Evolutionary conservation across 2,888 invertebrate species (phyloP).

Genomic region (Heliconius aoede): DNA sequence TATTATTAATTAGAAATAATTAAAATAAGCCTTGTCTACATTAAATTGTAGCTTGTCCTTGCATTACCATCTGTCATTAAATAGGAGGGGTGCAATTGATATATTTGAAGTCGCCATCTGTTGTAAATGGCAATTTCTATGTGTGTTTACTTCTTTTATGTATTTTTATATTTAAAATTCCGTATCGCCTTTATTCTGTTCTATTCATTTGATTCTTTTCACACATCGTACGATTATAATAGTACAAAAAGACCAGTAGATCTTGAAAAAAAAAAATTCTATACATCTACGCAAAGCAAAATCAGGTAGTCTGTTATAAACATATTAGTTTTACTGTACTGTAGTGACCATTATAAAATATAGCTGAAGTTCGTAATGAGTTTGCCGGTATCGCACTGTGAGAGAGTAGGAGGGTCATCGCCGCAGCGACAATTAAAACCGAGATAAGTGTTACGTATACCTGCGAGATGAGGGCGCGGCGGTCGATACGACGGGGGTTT

Average conservation of each 20-base stretch:
- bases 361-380: conserved; percentile 29
- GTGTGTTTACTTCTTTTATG: background rate
- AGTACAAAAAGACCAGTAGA: no score
- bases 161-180: background rate
- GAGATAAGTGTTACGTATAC: conserved; percentile 83
- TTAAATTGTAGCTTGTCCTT: conserved; percentile 2
- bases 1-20: background rate
- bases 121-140: conserved; percentile 15
- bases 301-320: background rate
- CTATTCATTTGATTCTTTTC: background rate
- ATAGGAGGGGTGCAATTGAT: conserved; percentile 19
- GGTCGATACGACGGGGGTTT: conserved; percentile 75
- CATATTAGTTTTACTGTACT: background rate
- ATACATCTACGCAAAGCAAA: background rate
- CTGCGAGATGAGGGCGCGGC: conserved; percentile 81
- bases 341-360: conserved; percentile 14
- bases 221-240: background rate
- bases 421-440: conserved; percentile 79
- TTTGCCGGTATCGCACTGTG: conserved; percentile 29
- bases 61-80: conserved; percentile 15
- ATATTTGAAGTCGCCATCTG: conserved; percentile 11
- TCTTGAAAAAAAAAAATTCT: no score
- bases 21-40: background rate
- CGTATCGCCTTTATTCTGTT: no score
- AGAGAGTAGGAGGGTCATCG: conserved; percentile 26